phyloP scores from a whole-genome alignment of 2,797 vertebrate genomes.

The Glossophaga mutica region DNA sequence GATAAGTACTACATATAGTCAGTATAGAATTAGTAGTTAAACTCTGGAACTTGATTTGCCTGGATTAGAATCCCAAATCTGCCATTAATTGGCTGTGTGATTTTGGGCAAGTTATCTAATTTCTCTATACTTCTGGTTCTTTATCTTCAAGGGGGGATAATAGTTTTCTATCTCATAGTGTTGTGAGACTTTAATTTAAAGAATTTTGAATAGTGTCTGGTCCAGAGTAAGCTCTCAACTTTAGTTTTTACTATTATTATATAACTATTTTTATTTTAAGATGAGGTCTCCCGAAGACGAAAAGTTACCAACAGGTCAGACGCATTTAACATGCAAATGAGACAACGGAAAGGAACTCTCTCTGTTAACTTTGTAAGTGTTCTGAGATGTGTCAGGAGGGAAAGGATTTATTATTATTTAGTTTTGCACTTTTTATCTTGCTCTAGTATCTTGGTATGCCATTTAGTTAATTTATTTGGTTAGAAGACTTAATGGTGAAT shows the following conservation, averaged over 20 bases:
- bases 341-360: conserved; percentile 94
- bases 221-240: conserved; percentile 50
- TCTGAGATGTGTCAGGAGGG: conserved; percentile 51
- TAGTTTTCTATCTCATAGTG: conserved; percentile 23
- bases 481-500: conserved; percentile 10
- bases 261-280: conserved; percentile 81
- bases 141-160: conserved; percentile 34
- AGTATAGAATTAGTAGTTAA: background rate
- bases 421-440: conserved; percentile 45
- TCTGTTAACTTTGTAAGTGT: conserved; percentile 98
- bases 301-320: conserved; percentile 91
- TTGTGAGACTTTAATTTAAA: conserved; percentile 54
- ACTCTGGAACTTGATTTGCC: background rate
- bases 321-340: conserved; percentile 97
- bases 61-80: conserved; percentile 30
- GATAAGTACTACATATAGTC: background rate
- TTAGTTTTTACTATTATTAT: conserved; percentile 67
- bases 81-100: background rate
- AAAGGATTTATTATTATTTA: conserved; percentile 56
- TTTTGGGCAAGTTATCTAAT: conserved; percentile 28
- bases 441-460: background rate
- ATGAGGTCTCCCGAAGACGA: conserved; percentile 92
- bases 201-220: conserved; percentile 62
- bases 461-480: conserved; percentile 22
- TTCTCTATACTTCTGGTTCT: conserved; percentile 8